phyloP scores from a whole-genome alignment of 2,797 vertebrate genomes.

The Staurois parvus region DNA sequence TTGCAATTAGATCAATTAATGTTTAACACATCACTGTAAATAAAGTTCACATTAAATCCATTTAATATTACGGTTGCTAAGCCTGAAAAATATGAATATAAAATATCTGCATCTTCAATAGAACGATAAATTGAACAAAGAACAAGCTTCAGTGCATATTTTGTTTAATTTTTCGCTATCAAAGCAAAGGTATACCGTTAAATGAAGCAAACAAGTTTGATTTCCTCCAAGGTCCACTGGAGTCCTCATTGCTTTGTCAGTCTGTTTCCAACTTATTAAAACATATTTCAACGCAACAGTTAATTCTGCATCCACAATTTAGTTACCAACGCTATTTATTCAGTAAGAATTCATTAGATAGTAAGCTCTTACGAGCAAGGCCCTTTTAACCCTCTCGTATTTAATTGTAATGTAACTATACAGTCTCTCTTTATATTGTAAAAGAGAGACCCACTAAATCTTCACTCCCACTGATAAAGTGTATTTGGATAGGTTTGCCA shows the following conservation, averaged over 20 bases:
- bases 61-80: neutral
- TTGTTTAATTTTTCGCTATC: constrained; percentile 11
- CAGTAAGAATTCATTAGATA: too few relatives aligned
- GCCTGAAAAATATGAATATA: neutral
- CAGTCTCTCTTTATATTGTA: too few relatives aligned
- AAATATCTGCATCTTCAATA: neutral
- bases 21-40: constrained; percentile 6
- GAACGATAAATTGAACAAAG: neutral
- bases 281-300: neutral
- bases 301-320: neutral
- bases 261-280: neutral
- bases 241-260: neutral
- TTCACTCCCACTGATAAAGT: neutral
- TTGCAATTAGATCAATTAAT: neutral
- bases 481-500: neutral
- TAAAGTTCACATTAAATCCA: neutral
- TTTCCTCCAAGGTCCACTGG: neutral
- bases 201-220: neutral
- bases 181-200: neutral
- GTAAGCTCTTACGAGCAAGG: too few relatives aligned
- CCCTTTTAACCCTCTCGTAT: too few relatives aligned
- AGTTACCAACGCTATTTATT: too few relatives aligned
- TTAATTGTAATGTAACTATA: too few relatives aligned
- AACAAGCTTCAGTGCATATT: constrained; percentile 5
- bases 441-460: neutral